These are phyloP conservation scores for Muscidifurax raptorellus DNA, from an alignment of 1,140 invertebrate species.

Conservation along the genomic window DNA sequence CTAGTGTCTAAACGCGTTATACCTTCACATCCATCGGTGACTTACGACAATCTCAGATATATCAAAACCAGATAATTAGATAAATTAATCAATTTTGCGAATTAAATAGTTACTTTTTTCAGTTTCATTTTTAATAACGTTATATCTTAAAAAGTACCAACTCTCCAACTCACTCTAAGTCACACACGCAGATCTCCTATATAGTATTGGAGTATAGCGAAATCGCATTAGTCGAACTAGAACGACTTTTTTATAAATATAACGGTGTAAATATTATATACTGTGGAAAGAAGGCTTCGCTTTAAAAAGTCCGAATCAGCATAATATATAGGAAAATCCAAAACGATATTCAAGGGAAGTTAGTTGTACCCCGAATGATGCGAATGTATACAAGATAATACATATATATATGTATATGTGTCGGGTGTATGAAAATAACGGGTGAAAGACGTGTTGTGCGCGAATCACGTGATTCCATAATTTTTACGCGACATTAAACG, in stretches of 20 bases:
- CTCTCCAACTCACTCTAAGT: too few relatives aligned
- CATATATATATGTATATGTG: not conserved
- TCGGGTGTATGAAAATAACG: too few relatives aligned
- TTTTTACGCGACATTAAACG: slow-evolving; percentile 3
- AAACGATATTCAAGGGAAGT: not conserved
- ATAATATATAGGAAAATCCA: not conserved
- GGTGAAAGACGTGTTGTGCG: not conserved
- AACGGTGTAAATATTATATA: not conserved
- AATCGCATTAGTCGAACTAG: too few relatives aligned
- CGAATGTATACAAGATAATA: too few relatives aligned
- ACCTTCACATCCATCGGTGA: not conserved
- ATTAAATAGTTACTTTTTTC: too few relatives aligned
- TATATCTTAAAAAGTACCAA: too few relatives aligned
- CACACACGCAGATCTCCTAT: too few relatives aligned
- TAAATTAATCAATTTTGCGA: too few relatives aligned
- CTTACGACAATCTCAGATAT: too few relatives aligned
- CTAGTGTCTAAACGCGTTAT: not conserved
- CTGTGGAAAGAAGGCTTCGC: not conserved
- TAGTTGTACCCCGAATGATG: not conserved
- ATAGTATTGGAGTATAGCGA: too few relatives aligned
- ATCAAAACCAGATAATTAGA: too few relatives aligned
- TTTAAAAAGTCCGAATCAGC: not conserved
- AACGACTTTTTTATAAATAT: not conserved
- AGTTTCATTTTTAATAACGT: too few relatives aligned
- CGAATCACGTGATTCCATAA: not conserved